Evolutionary conservation across 1,140 invertebrate genomes (phyloP), one percentile per base, ranked within the genome.

Genomic region (Portunus trituberculatus): DNA sequence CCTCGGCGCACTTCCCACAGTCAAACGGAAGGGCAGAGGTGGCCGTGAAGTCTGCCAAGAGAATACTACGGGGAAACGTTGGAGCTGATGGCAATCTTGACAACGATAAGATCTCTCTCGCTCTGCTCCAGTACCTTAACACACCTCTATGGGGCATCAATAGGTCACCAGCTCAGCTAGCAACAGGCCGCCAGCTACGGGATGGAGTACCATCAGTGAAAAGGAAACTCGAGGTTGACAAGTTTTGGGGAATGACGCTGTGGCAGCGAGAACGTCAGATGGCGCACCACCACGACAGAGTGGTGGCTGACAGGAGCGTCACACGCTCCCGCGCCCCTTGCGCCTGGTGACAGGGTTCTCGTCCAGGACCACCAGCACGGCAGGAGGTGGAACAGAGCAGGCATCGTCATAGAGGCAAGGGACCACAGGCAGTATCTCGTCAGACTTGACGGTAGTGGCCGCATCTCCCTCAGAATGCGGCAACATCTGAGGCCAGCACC

Each of bases 21-120:
- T 82, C 76, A 82, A 82, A 82, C 76, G 76, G 76, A 20, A 82
- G 76, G 76, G 76, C 76, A 82, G 76, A 28, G 76, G 76, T 28
- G 28, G 76, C 76, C 76, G 76, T 82, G 76, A 82, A 82, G 28
- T 82, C 76, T 4, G 76, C 76, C 20, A 82, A 82, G 76, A 82
- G 76, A 7, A 28, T 82, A 20, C 20, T 82, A 20, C 20, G 76
- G 76, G 76, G 28, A 20, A 82, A 82, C 76, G 8, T 28, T 20
- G 76, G 76, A 28, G 76, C 20, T 20, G 76, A 82, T 20, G 76
- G 76, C 76, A 82, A 7, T 28, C 76, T 82, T 7, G 28, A 82
- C 76, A 82, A 20, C 76, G 28, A 82, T 28, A 82, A 28, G 28
- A 28, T 28, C 20, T 82, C 76, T 25, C 76, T 82, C 3, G 1